Base-by-base conservation (phyloP, 2,113 vertebrate genomes). In the Numida meleagris region DNA sequence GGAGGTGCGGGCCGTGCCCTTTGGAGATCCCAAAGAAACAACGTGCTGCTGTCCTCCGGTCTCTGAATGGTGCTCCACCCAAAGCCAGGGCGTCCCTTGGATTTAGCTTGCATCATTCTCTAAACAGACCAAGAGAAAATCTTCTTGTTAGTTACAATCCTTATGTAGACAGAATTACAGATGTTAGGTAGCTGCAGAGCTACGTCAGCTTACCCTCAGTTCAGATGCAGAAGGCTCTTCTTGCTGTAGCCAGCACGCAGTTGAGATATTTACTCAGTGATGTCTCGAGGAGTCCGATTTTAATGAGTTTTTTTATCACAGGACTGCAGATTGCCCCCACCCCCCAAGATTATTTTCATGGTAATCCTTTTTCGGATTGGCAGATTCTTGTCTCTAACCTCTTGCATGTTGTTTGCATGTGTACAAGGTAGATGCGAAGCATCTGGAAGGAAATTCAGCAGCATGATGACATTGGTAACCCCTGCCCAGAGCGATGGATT, bases 361-460 rank as follows among this genome's bases (percentile, higher is more conserved):
- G 68, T 81, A 90, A 59, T 55, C 55, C 57, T 86, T 86, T 48
- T 21, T 21, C 46, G 17, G 43, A 16, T 43, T 86, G 83, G 46
- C 86, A 77, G 45, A 13, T 70, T 19, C 23, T 76, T 90, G 65
- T 21, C 34, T 51, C 25, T 71, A 10, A 36, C 29, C n/a, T 79
- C 51, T 66, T 38, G 33, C 36, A 2, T 53, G 18, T 68, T 76
- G 77, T 82, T 16, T 57, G 4, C 16, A 73, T 3, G 3, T 51
- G 3, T 19, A 7, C n/a, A 46, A 57, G 9, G 40, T 82, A 13
- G 12, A 3, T 21, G 9, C 42, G 57, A 78, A 58, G 72, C 68
- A 83, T 74, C 82, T 90, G 82, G 75, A 65, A 89, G 68, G 90
- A 90, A 71, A 74, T 59, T 74, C 31, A 71, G 9, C 68, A 72